These are phyloP conservation scores for Coenobita brevimanus DNA, from an alignment of 1,140 invertebrate genomes.

Conservation along the genomic window DNA sequence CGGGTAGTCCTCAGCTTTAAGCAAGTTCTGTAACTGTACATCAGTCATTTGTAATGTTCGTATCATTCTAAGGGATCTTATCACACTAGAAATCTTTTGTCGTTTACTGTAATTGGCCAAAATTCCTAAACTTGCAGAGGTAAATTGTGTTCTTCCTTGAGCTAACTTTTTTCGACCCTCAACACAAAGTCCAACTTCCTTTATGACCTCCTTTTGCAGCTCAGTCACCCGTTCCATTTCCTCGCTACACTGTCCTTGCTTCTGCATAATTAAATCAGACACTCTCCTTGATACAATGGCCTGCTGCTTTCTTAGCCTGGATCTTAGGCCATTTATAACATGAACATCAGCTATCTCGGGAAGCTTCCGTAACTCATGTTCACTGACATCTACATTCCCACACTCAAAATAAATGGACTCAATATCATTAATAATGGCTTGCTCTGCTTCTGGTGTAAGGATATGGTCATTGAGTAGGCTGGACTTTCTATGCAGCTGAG, in stretches of 20 bases:
- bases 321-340: slow-evolving; percentile 80
- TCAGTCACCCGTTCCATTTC: slow-evolving; percentile 87
- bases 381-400: slow-evolving; percentile 56
- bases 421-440: slow-evolving; percentile 68
- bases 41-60: slow-evolving; percentile 79
- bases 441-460: slow-evolving; percentile 61
- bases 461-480: slow-evolving; percentile 48
- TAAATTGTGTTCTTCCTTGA: slow-evolving; percentile 86
- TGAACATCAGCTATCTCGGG: slow-evolving; percentile 79
- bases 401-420: slow-evolving; percentile 65
- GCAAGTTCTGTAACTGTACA: slow-evolving; percentile 84
- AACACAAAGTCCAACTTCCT: slow-evolving; percentile 82
- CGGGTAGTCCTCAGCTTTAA: slow-evolving; percentile 90
- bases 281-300: slow-evolving; percentile 93
- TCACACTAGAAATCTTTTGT: slow-evolving; percentile 68
- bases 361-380: slow-evolving; percentile 72
- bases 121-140: slow-evolving; percentile 72
- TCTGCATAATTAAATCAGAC: slow-evolving; percentile 91
- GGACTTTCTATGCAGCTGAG: slow-evolving; percentile 46
- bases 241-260: slow-evolving; percentile 86
- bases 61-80: slow-evolving; percentile 70
- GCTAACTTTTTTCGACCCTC: slow-evolving; percentile 82
- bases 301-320: slow-evolving; percentile 82
- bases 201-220: slow-evolving; percentile 83
- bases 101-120: slow-evolving; percentile 69